Percentiles rank a stretch among this genome's conserved stretches.
phyloP scores from a whole-genome alignment of 2,888 invertebrate species.

The Therioaphis trifolii region DNA sequence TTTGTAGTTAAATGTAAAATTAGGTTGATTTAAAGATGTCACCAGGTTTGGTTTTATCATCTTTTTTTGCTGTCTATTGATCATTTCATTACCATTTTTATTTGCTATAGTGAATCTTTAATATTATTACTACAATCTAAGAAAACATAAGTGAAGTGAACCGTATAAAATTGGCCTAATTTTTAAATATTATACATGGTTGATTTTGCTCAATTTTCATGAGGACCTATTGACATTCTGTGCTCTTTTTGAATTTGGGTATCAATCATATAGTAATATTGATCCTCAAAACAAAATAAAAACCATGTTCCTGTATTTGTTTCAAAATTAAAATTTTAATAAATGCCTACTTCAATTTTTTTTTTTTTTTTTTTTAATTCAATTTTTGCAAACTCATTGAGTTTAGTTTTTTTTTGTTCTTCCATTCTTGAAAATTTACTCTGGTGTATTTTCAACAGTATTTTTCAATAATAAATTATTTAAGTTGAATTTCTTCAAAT shows the following conservation, averaged over 20 bases:
- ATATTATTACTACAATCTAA: background rate
- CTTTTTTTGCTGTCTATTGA: conserved; percentile 30
- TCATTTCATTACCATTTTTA: background rate
- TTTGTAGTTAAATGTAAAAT: conserved; percentile 40
- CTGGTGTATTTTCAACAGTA: background rate
- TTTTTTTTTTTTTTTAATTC: background rate
- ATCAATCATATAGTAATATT: background rate
- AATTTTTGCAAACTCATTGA: background rate
- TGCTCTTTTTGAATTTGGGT: background rate
- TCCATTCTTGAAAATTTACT: background rate
- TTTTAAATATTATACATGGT: background rate
- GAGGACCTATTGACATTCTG: background rate
- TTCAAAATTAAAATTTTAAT: conserved; percentile 5
- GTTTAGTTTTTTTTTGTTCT: no score
- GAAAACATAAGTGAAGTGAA: background rate
- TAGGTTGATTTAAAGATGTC: conserved; percentile 7
- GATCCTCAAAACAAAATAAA: conserved; percentile 2
- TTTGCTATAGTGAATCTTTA: background rate
- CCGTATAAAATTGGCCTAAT: background rate
- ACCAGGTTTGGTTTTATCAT: conserved; percentile 28
- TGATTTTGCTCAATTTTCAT: conserved; percentile 35
- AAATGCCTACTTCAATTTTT: conserved; percentile 20
- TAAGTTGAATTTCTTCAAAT: background rate
- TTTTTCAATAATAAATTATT: background rate
- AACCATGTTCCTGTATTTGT: background rate